phyloP scores from a whole-genome alignment of 2,888 invertebrate genomes.

The Hybos culiciformis region DNA sequence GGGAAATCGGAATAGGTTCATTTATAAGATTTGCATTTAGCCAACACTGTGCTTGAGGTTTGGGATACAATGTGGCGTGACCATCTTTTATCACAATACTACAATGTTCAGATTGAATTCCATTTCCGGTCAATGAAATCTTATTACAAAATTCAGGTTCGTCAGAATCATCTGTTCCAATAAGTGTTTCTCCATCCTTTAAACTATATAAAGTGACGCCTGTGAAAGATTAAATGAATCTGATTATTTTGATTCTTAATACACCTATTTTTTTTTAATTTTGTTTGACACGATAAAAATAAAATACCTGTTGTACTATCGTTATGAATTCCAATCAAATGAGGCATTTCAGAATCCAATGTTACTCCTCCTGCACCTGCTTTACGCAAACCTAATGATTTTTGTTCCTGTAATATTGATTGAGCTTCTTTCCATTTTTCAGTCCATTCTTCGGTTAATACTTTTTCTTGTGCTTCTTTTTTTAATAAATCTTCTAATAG shows the following conservation, averaged over 20 bases:
- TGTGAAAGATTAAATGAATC: too few relatives aligned
- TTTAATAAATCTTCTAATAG: constrained; percentile 74
- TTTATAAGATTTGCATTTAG: constrained; percentile 69
- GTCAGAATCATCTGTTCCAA: constrained; percentile 62
- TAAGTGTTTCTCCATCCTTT: constrained; percentile 76
- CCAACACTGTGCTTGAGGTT: constrained; percentile 63
- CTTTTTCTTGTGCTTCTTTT: constrained; percentile 82
- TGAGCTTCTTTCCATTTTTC: constrained; percentile 89
- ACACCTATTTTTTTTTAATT: too few relatives aligned
- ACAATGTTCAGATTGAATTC: constrained; percentile 67
- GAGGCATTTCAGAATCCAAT: constrained; percentile 80
- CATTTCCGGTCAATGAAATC: constrained; percentile 62
- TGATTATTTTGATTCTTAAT: too few relatives aligned
- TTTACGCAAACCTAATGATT: constrained; percentile 71
- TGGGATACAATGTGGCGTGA: constrained; percentile 59
- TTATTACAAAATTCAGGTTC: constrained; percentile 52
- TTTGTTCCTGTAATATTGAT: constrained; percentile 75
- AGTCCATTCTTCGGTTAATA: constrained; percentile 81
- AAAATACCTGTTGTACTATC: constrained; percentile 84
- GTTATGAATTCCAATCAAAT: constrained; percentile 83
- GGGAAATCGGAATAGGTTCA: constrained; percentile 62
- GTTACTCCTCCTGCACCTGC: constrained; percentile 83
- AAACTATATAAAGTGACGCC: constrained; percentile 82
- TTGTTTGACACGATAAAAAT: too few relatives aligned
- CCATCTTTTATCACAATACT: constrained; percentile 56